Conservation (phyloP, 2,113 vertebrate species). For the Aphyosemion australe region DNA sequence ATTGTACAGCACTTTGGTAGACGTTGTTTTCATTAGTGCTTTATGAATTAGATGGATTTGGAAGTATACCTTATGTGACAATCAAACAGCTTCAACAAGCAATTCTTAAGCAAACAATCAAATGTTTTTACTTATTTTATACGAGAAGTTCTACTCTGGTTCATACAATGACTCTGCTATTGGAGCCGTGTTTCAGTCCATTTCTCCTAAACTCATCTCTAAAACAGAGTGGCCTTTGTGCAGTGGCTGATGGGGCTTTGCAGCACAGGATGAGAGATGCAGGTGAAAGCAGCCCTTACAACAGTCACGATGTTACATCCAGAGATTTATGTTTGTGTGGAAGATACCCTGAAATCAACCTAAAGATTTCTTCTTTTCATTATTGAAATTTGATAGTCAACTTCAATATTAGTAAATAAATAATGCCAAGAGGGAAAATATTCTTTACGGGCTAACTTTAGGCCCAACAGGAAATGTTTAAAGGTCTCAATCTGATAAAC, state of each 20-base stretch:
- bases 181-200: neutral
- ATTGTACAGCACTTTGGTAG: too few relatives aligned
- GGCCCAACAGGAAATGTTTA: neutral
- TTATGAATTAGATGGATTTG: too few relatives aligned
- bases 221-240: slow-evolving; percentile 60
- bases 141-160: slow-evolving; percentile 3
- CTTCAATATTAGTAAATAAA: neutral
- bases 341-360: neutral
- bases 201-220: slow-evolving; percentile 12
- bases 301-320: slow-evolving; percentile 5
- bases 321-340: too few relatives aligned
- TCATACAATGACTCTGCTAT: neutral
- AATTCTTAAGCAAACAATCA: neutral
- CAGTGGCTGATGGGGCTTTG: neutral
- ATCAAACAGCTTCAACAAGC: too few relatives aligned
- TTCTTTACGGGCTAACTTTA: neutral
- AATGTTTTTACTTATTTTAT: neutral
- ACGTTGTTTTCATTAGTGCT: too few relatives aligned
- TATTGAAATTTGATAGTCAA: neutral
- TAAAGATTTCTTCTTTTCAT: neutral
- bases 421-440: neutral
- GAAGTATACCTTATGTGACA: too few relatives aligned
- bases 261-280: slow-evolving; percentile 2
- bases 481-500: neutral
- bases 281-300: slow-evolving; percentile 22